A percentile compares a stretch with the other conserved stretches of the same genome.
Conservation (phyloP, 1,140 invertebrate genomes). For the Calephelis virginiensis region DNA sequence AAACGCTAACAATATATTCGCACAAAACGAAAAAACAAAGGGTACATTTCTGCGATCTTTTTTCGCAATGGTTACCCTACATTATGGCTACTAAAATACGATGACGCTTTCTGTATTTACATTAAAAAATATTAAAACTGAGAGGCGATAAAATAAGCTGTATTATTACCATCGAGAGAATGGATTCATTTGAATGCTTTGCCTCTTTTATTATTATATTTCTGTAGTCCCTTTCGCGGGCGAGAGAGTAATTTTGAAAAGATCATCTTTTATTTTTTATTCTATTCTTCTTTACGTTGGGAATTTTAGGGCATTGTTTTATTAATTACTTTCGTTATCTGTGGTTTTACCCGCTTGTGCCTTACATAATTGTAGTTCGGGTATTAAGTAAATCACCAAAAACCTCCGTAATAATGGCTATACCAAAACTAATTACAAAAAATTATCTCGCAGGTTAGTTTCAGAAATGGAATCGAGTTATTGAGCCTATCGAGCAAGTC, state of each 20-base stretch:
- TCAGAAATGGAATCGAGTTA: no score
- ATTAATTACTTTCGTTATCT: background rate
- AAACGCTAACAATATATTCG: background rate
- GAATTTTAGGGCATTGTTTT: background rate
- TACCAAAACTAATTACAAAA: no score
- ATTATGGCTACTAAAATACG: slow-evolving; percentile 11
- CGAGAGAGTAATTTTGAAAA: slow-evolving; percentile 1
- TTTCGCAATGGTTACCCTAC: background rate
- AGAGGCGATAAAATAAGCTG: slow-evolving; percentile 16
- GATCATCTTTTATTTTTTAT: slow-evolving; percentile 2
- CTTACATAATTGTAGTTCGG: no score
- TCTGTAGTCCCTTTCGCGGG: background rate
- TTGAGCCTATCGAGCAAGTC: no score
- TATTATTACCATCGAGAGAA: slow-evolving; percentile 14
- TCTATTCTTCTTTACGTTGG: background rate
- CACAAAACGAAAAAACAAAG: background rate
- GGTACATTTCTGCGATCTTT: background rate
- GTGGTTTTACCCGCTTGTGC: no score
- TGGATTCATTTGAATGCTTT: slow-evolving; percentile 8
- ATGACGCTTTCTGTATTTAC: slow-evolving; percentile 16
- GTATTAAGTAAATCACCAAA: no score
- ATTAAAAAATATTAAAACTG: slow-evolving; percentile 18
- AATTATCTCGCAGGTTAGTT: no score
- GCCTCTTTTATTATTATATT: slow-evolving; percentile 1
- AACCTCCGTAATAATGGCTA: no score